Percentiles rank a stretch among this genome's conserved stretches.
Evolutionary conservation across 2,797 vertebrate species (phyloP).

Genomic region (Gallinago nigripennis): DNA sequence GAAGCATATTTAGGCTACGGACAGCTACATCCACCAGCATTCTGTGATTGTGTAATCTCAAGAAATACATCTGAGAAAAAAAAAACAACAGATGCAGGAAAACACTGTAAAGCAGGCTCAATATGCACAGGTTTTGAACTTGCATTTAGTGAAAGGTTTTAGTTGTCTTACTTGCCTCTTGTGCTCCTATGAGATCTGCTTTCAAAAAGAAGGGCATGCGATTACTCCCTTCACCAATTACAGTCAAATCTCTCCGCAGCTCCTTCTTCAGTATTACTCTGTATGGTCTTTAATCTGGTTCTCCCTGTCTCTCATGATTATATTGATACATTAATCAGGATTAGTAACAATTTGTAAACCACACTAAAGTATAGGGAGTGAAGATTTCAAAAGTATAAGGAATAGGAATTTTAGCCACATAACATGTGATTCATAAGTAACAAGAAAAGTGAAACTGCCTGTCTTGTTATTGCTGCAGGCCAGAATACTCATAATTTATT

Average conservation of each 20-base stretch:
- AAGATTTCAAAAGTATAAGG: neutral
- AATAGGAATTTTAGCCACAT: neutral
- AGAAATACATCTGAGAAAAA: neutral
- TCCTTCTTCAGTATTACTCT: neutral
- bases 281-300: neutral
- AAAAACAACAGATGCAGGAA: neutral
- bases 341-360: neutral
- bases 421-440: neutral
- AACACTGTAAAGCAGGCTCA: neutral
- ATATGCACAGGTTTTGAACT: neutral
- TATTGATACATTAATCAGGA: neutral
- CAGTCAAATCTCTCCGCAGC: neutral
- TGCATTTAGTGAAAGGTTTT: neutral
- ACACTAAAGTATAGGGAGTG: neutral
- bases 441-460: neutral
- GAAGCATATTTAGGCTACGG: neutral
- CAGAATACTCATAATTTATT: conserved; percentile 4
- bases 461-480: conserved; percentile 30
- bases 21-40: neutral
- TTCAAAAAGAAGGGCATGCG: neutral
- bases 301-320: neutral
- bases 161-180: neutral
- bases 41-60: neutral
- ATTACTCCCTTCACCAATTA: neutral
- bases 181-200: neutral